Conservation (phyloP, 2,113 vertebrate genomes). For the Cebus imitator region DNA sequence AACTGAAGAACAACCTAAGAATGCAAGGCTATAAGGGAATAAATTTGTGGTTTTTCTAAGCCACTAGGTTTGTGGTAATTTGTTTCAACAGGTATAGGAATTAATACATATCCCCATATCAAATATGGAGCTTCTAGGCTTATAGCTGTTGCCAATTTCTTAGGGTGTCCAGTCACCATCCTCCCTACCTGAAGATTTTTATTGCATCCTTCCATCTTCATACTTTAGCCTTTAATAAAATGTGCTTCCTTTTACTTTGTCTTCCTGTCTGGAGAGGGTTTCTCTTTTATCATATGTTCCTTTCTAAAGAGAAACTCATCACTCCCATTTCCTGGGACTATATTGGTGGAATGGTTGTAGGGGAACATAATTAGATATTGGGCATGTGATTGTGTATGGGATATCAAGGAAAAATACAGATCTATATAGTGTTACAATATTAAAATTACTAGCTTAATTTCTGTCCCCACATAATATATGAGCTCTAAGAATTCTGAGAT, state of each 20-base stretch:
- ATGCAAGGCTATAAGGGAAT: background rate
- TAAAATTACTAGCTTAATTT: background rate
- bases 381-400: background rate
- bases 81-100: background rate
- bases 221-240: background rate
- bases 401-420: background rate
- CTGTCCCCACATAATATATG: background rate
- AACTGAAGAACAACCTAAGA: background rate
- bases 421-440: background rate
- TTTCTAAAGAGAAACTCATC: background rate
- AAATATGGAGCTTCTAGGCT: background rate
- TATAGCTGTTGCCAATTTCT: background rate
- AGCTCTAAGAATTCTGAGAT: background rate
- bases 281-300: background rate
- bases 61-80: background rate
- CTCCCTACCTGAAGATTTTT: background rate
- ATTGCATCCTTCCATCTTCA: background rate
- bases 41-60: background rate
- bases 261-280: background rate
- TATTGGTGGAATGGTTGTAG: background rate
- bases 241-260: background rate
- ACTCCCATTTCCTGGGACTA: background rate
- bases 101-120: background rate
- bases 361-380: background rate
- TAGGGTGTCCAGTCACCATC: background rate